Base-by-base conservation (phyloP, 2,888 invertebrate species). In the Polyploca ridens region DNA sequence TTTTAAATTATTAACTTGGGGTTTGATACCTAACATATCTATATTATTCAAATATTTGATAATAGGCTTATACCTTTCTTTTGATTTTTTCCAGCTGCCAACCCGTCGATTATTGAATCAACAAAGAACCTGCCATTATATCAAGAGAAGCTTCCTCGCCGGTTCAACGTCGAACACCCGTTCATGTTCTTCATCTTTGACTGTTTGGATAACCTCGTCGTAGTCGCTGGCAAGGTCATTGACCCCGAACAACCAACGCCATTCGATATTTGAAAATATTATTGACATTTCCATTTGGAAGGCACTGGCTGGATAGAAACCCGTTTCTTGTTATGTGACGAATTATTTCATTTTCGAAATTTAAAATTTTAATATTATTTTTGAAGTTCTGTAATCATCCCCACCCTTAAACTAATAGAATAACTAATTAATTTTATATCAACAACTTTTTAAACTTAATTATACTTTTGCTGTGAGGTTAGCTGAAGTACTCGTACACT, bases 111-210 rank as follows among this genome's bases (percentile, higher is more conserved):
- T 0, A 64, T 68, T 33, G 89, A 88, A 67, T 72, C 85, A 3
- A 77, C 90, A 10, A 92, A 91, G 83, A 91, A 79, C 63, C 72
- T 90, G 13, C 93, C 93, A 0, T 49, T 88, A 14, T 71, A 82
- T 0, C 83, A 85, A 58, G 66, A 72, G 54, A 87, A 86, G 63
- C 74, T 79, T 35, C 69, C 82, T 0, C 85, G 90, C 33, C 84
- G 83, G 16, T 92, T 96, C 78, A 90, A 88, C 63, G 94, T 95
- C 0, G 95, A 96, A 69, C 95, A 94, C 63, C 95, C 96, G 0
- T 96, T 96, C 86, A 85, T 95, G 65, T 96, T 96, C 86, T 96
- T 95, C 81, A 94, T 96, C 33, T 81, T 95, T 58, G 96, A 96
- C 70, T 90, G 91, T 41, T 82, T 94, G 62, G 95, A 95, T 70